Evolutionary conservation across 2,797 vertebrate species (phyloP).

Genomic region (Enteromius paludinosus): DNA sequence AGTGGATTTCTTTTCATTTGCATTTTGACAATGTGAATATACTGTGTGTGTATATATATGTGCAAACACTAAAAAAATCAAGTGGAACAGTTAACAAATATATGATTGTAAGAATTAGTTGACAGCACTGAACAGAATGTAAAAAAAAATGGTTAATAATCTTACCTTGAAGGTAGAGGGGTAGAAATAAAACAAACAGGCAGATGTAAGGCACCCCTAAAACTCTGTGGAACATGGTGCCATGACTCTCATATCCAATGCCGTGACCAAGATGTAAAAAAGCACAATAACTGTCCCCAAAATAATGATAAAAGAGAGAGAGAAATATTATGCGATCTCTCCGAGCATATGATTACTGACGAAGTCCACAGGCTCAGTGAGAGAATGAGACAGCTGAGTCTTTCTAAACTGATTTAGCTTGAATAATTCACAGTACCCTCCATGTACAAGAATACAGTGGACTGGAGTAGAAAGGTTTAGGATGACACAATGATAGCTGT

Average conservation of each 20-base stretch:
- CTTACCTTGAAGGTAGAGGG: slow-evolving; percentile 71
- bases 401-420: slow-evolving; percentile 80
- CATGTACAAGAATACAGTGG: slow-evolving; percentile 53
- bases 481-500: slow-evolving; percentile 71
- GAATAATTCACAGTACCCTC: slow-evolving; percentile 75
- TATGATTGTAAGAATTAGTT: background rate
- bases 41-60: background rate
- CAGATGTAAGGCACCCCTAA: slow-evolving; percentile 71
- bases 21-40: background rate
- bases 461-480: slow-evolving; percentile 64
- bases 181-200: slow-evolving; percentile 63
- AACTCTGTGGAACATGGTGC: slow-evolving; percentile 80
- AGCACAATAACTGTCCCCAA: background rate
- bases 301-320: background rate
- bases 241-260: slow-evolving; percentile 76
- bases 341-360: slow-evolving; percentile 25
- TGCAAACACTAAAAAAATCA: background rate
- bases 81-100: background rate
- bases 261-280: slow-evolving; percentile 55
- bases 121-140: background rate
- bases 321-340: slow-evolving; percentile 39
- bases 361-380: slow-evolving; percentile 38
- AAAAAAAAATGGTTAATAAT: background rate
- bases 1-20: background rate
- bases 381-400: slow-evolving; percentile 50